Evolutionary conservation across 1,140 invertebrate species (phyloP).

Genomic region (Triops cancriformis): DNA sequence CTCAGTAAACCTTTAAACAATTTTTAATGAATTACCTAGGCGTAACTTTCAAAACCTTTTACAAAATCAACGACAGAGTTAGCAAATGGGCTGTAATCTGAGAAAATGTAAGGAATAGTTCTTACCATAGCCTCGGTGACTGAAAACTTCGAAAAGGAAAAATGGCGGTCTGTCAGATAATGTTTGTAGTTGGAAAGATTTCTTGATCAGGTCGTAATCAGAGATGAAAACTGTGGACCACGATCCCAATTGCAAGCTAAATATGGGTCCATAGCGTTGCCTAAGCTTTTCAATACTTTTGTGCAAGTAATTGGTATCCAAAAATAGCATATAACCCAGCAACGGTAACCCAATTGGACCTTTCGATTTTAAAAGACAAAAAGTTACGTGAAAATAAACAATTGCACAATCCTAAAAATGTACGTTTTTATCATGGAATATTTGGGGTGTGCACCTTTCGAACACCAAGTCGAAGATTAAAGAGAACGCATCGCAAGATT

Average conservation of each 20-base stretch:
- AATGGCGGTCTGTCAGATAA: not conserved
- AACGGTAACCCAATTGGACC: slow-evolving; percentile 17
- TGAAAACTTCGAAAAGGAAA: slow-evolving; percentile 11
- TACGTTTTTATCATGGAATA: too few relatives aligned
- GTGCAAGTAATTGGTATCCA: not conserved
- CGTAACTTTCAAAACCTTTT: too few relatives aligned
- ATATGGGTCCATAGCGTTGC: not conserved
- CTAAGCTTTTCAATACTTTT: slow-evolving; percentile 17
- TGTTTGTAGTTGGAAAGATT: not conserved
- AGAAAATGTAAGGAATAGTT: not conserved
- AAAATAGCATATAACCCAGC: slow-evolving; percentile 13
- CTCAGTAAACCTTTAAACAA: not conserved
- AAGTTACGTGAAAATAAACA: too few relatives aligned
- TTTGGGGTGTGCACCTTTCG: too few relatives aligned
- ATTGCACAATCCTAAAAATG: too few relatives aligned
- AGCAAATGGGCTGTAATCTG: too few relatives aligned
- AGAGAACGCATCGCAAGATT: too few relatives aligned
- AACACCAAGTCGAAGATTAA: too few relatives aligned
- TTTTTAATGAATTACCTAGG: too few relatives aligned
- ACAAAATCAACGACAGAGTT: too few relatives aligned
- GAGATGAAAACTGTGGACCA: slow-evolving; percentile 12
- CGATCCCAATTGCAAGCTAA: slow-evolving; percentile 15
- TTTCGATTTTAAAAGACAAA: too few relatives aligned
- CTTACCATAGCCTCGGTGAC: slow-evolving; percentile 18
- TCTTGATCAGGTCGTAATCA: slow-evolving; percentile 19